phyloP scores from a whole-genome alignment of 2,888 invertebrate genomes.

The Caenorhabditis angaria region DNA sequence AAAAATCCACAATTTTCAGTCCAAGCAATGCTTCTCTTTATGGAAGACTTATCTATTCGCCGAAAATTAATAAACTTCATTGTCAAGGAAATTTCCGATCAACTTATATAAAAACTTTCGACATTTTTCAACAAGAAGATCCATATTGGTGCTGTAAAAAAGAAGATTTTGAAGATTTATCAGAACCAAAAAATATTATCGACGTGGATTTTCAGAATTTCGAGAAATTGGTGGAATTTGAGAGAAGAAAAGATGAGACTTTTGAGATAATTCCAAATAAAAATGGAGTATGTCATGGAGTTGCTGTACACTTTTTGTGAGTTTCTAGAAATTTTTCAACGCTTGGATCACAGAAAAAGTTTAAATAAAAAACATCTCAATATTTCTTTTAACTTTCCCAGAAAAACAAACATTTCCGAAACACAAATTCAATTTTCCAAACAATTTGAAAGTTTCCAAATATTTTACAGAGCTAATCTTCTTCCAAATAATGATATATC shows the following conservation, averaged over 20 bases:
- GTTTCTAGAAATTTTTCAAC: not conserved
- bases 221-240: conserved; percentile 5
- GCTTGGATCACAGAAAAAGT: not conserved
- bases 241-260: conserved; percentile 2
- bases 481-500: conserved; percentile 10
- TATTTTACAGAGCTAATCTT: conserved; percentile 20
- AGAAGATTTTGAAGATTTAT: conserved; percentile 30
- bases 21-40: conserved; percentile 31
- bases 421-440: too few species aligned
- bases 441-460: not conserved
- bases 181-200: conserved; percentile 17
- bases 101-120: not conserved
- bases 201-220: conserved; percentile 17
- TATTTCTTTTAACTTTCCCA: too few species aligned
- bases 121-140: not conserved
- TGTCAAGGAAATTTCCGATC: not conserved
- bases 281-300: conserved; percentile 26
- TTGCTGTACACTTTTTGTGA: conserved; percentile 26
- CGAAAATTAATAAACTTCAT: not conserved
- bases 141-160: conserved; percentile 45
- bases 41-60: conserved; percentile 27
- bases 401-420: too few species aligned
- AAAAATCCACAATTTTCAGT: conserved; percentile 32
- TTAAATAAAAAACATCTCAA: not conserved
- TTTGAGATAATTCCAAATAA: not conserved